phyloP scores from a whole-genome alignment of 2,888 invertebrate genomes.

The Brenthis daphne region DNA sequence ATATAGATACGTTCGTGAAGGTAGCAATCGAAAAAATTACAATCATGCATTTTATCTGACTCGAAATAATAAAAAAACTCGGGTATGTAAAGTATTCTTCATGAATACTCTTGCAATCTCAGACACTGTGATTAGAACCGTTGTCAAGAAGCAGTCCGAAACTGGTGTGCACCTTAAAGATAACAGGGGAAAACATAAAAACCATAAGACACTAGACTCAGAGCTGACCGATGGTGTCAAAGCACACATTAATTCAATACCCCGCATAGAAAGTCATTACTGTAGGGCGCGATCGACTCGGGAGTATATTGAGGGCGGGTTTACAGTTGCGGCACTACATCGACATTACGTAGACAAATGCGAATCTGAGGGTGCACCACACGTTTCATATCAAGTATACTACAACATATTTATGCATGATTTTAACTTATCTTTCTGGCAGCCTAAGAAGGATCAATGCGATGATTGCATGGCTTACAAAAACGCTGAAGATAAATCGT shows the following conservation, averaged over 20 bases:
- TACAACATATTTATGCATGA: constrained; percentile 39
- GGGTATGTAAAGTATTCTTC: constrained; percentile 31
- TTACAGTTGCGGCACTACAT: constrained; percentile 42
- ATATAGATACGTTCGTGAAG: constrained; percentile 40
- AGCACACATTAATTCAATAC: no score
- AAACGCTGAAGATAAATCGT: constrained; percentile 30
- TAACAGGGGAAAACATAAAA: constrained; percentile 45
- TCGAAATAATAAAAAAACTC: constrained; percentile 31
- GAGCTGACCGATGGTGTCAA: no score
- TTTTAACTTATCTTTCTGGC: constrained; percentile 38
- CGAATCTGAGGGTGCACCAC: constrained; percentile 31
- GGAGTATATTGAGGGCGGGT: constrained; percentile 46
- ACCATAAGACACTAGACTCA: constrained; percentile 26
- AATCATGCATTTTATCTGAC: constrained; percentile 45
- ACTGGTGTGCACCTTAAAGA: constrained; percentile 40
- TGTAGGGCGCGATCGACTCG: no score
- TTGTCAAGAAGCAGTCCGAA: constrained; percentile 31
- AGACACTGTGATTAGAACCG: constrained; percentile 38
- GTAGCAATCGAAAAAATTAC: constrained; percentile 36
- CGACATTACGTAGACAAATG: constrained; percentile 43
- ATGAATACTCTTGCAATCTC: constrained; percentile 35
- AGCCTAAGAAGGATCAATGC: constrained; percentile 42
- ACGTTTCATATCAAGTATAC: constrained; percentile 36
- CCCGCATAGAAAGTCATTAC: no score
- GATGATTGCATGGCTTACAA: constrained; percentile 38